Evolutionary conservation across 2,888 invertebrate species (phyloP).

Genomic region (Tetragonula carbonaria): DNA sequence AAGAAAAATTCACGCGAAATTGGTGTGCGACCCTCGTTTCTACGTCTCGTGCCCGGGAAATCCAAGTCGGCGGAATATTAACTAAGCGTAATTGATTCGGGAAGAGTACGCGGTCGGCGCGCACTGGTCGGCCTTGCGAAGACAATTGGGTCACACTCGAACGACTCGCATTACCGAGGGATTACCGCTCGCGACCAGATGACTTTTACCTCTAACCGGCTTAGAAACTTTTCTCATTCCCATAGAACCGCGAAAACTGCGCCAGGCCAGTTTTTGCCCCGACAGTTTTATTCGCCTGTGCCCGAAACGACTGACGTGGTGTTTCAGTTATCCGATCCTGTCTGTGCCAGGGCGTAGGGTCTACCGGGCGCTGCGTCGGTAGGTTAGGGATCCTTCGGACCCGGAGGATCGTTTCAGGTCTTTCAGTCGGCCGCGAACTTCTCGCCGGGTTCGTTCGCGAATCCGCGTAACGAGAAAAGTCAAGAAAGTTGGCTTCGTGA

Average conservation of each 20-base stretch:
- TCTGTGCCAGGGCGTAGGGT: not conserved
- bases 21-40: not conserved
- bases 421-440: conserved; percentile 50
- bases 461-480: conserved; percentile 60
- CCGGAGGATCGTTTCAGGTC: conserved; percentile 49
- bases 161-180: conserved; percentile 62
- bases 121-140: conserved; percentile 17
- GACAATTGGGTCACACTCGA: conserved; percentile 60
- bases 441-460: conserved; percentile 32
- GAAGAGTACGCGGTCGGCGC: conserved; percentile 26
- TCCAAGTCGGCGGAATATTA: conserved; percentile 11
- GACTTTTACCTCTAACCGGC: conserved; percentile 67
- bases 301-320: conserved; percentile 58
- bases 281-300: conserved; percentile 64
- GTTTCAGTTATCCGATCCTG: conserved; percentile 64
- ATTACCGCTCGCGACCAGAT: conserved; percentile 61
- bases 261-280: conserved; percentile 41
- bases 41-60: not conserved
- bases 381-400: conserved; percentile 26
- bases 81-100: conserved; percentile 55
- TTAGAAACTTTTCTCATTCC: conserved; percentile 70
- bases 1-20: not conserved
- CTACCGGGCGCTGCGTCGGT: conserved; percentile 24
- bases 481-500: conserved; percentile 53
- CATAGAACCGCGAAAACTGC: conserved; percentile 46